These are phyloP conservation scores for Phoenicopterus ruber DNA, from an alignment of 2,113 vertebrate species.

Conservation along the genomic window DNA sequence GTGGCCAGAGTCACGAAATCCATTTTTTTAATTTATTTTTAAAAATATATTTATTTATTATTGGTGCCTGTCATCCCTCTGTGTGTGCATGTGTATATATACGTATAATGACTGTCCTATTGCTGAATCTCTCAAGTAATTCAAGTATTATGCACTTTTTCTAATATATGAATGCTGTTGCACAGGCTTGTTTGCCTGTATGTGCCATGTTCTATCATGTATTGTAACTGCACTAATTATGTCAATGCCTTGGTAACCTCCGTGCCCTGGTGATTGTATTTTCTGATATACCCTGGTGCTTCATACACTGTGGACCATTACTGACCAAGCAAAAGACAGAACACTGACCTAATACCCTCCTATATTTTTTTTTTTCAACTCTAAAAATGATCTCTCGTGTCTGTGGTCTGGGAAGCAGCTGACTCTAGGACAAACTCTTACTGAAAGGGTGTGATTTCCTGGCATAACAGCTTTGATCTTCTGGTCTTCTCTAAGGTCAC, in stretches of 20 bases:
- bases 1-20: background rate
- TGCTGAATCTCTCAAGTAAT: background rate
- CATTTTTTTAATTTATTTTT: background rate
- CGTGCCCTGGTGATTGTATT: background rate
- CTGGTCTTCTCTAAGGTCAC: background rate
- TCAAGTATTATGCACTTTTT: background rate
- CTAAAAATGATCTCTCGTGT: background rate
- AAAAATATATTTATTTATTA: fast-evolving
- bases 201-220: background rate
- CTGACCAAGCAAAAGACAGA: background rate
- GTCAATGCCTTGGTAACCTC: background rate
- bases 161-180: background rate
- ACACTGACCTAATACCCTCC: background rate
- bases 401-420: background rate
- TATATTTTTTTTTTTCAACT: background rate
- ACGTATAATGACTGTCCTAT: background rate
- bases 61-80: background rate
- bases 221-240: background rate
- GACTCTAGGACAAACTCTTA: background rate
- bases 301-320: background rate
- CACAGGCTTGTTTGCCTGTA: background rate
- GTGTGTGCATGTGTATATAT: background rate
- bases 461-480: background rate
- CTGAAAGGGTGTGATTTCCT: background rate
- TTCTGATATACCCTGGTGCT: background rate